These are phyloP conservation scores for Drosophila tani DNA, from an alignment of 1,140 invertebrate species.

Conservation along the genomic window DNA sequence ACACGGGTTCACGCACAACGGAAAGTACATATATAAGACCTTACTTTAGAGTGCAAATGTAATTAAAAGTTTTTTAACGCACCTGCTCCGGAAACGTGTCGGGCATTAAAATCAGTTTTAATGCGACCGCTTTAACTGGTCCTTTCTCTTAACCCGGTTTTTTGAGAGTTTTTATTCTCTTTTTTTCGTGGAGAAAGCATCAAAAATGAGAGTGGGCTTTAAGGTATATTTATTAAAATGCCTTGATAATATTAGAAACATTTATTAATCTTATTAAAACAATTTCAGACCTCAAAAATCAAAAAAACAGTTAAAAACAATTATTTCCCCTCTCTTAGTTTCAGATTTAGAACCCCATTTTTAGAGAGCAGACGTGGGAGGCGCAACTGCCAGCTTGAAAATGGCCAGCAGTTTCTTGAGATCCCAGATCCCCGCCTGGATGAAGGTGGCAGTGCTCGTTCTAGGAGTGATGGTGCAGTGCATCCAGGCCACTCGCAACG, in stretches of 20 bases:
- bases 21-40: constrained; percentile 14
- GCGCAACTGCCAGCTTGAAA: constrained; percentile 8
- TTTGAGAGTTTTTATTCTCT: not conserved
- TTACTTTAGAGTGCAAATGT: constrained; percentile 75
- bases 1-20: not conserved
- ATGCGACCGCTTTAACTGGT: constrained; percentile 30
- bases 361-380: constrained; percentile 1
- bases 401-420: constrained; percentile 50
- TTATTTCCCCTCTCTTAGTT: not conserved
- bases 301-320: not conserved
- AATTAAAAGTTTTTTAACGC: constrained; percentile 71
- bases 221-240: not conserved
- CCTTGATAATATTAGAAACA: not conserved
- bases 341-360: not conserved
- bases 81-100: constrained; percentile 58
- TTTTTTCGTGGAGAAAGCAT: not conserved
- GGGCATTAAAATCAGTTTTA: constrained; percentile 55
- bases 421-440: not conserved
- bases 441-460: constrained; percentile 14
- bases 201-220: not conserved
- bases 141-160: constrained; percentile 13
- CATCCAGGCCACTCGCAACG: constrained; percentile 55
- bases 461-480: constrained; percentile 34
- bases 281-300: not conserved
- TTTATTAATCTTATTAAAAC: not conserved